Evolutionary conservation across 2,113 vertebrate genomes (phyloP).

Genomic region (Manacus vitellinus): DNA sequence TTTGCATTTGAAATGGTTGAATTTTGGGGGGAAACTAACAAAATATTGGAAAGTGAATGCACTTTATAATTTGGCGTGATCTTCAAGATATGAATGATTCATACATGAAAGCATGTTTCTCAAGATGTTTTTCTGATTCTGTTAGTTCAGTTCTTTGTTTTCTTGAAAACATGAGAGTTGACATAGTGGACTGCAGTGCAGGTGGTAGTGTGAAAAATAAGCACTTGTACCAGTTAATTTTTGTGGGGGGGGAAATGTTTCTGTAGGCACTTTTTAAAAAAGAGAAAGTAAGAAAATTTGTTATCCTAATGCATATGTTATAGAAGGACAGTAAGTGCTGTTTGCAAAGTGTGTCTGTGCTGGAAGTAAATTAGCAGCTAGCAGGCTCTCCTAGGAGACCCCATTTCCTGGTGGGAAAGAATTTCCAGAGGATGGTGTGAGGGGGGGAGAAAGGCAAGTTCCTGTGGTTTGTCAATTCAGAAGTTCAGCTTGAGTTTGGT

Average conservation of each 20-base stretch:
- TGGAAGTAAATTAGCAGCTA: neutral
- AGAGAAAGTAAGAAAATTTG: neutral
- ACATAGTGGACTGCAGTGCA: neutral
- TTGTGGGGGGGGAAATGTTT: neutral
- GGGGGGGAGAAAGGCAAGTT: neutral
- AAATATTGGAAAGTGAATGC: neutral
- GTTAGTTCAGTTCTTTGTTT: neutral
- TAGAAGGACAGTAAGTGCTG: neutral
- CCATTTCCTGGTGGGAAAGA: neutral
- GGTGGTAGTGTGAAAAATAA: neutral
- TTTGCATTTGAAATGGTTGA: neutral
- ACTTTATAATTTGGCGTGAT: neutral
- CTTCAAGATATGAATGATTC: neutral
- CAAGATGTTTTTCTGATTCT: neutral
- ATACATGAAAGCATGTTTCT: neutral
- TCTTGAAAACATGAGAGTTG: neutral
- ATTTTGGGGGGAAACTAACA: neutral
- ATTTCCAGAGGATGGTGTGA: neutral
- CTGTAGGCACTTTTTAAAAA: neutral
- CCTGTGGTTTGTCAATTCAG: neutral
- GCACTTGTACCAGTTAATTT: neutral
- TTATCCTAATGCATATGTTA: rapidly evolving
- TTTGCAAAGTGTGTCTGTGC: neutral
- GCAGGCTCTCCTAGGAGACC: neutral
- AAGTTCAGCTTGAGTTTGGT: neutral